Percentiles rank a stretch among this genome's conserved stretches.
Evolutionary conservation across 2,888 invertebrate genomes (phyloP).

Genomic region (Pseudococcus longispinus): DNA sequence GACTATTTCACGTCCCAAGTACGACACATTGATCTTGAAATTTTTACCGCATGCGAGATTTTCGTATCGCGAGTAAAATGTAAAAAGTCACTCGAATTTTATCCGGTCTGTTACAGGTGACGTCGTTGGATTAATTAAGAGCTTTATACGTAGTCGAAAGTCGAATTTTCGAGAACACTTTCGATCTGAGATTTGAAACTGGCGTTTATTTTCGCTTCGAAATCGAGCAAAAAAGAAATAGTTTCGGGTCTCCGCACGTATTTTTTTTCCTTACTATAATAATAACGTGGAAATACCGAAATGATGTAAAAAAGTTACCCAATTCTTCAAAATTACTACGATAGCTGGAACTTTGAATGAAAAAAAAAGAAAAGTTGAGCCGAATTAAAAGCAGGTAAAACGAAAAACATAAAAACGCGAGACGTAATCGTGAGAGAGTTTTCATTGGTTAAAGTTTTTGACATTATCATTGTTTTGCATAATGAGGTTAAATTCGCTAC

Average conservation of each 20-base stretch:
- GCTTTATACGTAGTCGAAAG: no score
- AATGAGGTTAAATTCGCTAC: slow-evolving; percentile 33
- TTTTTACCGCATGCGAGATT: background rate
- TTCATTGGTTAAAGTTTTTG: background rate
- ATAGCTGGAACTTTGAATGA: background rate
- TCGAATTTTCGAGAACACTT: no score
- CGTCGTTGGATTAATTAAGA: no score
- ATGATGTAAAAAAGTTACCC: slow-evolving; percentile 1
- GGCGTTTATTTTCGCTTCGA: background rate
- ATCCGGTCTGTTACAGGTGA: no score
- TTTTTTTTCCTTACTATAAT: background rate
- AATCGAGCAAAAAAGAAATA: background rate
- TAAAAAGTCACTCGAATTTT: no score
- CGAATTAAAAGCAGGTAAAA: slow-evolving; percentile 42
- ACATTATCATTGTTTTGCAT: slow-evolving; percentile 45
- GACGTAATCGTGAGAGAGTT: background rate
- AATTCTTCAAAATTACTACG: slow-evolving; percentile 18
- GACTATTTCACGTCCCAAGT: background rate
- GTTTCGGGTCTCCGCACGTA: background rate
- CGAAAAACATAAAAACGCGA: slow-evolving; percentile 10
- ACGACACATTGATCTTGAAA: background rate
- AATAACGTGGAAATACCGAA: background rate
- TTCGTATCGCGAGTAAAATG: no score
- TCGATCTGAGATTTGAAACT: no score
- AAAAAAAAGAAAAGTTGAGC: slow-evolving; percentile 1